phyloP scores from a whole-genome alignment of 2,113 vertebrate species.

The Melanerpes formicivorus region DNA sequence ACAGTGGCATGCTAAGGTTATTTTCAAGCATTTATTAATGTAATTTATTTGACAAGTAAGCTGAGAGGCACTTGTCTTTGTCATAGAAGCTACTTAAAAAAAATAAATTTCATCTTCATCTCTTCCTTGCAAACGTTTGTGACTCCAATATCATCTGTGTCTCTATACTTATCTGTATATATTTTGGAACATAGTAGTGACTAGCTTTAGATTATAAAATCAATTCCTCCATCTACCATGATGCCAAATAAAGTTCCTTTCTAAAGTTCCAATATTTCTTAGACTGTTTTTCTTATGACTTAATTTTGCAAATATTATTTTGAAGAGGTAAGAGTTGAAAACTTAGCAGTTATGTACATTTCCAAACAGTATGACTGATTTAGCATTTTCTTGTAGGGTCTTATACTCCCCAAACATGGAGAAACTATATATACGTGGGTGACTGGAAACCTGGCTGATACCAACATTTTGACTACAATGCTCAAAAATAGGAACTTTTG shows the following conservation, averaged over 20 bases:
- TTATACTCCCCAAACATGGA: background rate
- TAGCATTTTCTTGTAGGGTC: background rate
- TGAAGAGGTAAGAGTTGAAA: background rate
- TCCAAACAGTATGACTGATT: background rate
- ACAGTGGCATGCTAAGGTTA: background rate
- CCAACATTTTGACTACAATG: background rate
- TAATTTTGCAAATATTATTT: background rate
- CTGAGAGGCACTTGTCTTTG: background rate
- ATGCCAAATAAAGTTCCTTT: background rate
- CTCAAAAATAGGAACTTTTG: conserved; percentile 9
- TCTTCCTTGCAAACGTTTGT: background rate
- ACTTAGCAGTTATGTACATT: background rate
- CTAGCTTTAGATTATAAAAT: conserved; percentile 17
- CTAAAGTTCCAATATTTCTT: background rate
- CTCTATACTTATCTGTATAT: background rate
- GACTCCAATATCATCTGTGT: background rate
- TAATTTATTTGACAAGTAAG: background rate
- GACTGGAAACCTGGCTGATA: background rate
- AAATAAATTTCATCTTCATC: background rate
- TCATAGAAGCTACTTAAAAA: background rate
- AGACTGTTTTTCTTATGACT: background rate
- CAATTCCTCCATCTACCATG: background rate
- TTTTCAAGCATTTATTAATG: background rate
- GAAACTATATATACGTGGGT: background rate
- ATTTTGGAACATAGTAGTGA: background rate